Base-by-base conservation (phyloP, 2,797 vertebrate genomes). In the Coregonus sp. region DNA sequence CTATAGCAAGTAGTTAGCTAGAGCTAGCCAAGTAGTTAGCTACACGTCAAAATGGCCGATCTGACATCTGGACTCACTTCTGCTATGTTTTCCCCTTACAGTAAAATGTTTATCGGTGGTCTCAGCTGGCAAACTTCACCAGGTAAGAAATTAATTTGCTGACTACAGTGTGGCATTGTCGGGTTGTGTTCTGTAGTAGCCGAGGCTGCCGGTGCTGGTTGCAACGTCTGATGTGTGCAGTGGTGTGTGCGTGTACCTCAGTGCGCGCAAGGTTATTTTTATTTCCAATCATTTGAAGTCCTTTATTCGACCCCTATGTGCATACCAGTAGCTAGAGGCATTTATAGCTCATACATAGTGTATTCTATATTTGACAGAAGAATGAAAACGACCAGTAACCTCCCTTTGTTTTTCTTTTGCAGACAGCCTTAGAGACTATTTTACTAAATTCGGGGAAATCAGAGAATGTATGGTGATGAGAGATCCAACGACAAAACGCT, bases 351-450 rank as follows among this genome's bases (percentile, higher is more conserved):
- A 74, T 70, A 70, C 50, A 65, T 68, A 63, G 5, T n/a, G 0
- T 47, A 5, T 47, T 47, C 7, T 12, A 12, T 86, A 74, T 75
- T 87, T 83, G n/a, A 50, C 11, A 75, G 74, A 75, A 66, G 35
- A 47, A 35, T 31, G 72, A 78, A 78, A 35, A 75, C 78, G 79
- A 76, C 69, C 74, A 72, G 52, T 52, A 61, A 68, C 74, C 68
- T 75, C 65, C 85, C 81, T 80, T 88, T 91, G 85, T 90, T 90
- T 89, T 63, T 25, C 20, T 25, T 25, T 63, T 87, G 85, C 95
- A 96, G 95, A 96, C 92, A 96, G 95, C 95, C 95, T 96, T 94
- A 95, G 95, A 94, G 95, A 96, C 92, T 96, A 97, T 95, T 97
- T 97, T 93, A 96, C 95, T 92, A 96, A 96, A 95, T 97, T 97